Percentiles rank a stretch among this genome's conserved stretches.
Conservation (phyloP, 2,113 vertebrate species). For the Rousettus leschenaultii region DNA sequence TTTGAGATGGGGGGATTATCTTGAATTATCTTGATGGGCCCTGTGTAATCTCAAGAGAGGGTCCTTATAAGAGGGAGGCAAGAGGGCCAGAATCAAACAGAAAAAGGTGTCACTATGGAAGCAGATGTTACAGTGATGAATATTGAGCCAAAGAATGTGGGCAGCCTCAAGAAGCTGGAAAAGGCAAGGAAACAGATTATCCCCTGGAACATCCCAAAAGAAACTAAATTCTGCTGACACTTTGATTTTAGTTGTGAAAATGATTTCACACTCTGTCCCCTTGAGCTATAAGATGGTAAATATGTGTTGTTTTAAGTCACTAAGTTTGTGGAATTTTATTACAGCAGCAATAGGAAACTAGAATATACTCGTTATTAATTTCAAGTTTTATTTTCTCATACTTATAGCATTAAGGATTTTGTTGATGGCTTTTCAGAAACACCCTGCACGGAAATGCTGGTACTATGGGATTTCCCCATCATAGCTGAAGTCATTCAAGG, state of each 20-base stretch:
- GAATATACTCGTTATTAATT: background rate
- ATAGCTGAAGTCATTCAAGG: background rate
- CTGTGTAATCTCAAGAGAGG: background rate
- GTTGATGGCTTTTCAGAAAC: background rate
- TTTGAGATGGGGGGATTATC: background rate
- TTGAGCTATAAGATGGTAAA: background rate
- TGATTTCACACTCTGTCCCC: background rate
- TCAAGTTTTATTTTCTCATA: background rate
- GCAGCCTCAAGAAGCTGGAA: background rate
- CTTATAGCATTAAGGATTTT: background rate
- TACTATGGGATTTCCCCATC: background rate
- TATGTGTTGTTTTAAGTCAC: background rate
- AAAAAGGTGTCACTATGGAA: background rate
- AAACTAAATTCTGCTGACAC: background rate
- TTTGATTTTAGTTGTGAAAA: background rate
- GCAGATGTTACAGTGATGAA: background rate
- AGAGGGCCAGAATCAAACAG: background rate
- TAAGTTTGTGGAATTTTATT: background rate
- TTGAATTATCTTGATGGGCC: background rate
- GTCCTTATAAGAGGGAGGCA: background rate
- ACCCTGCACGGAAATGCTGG: background rate
- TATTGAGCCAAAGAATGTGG: background rate
- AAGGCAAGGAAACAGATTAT: background rate
- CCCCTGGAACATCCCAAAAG: background rate
- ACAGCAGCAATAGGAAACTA: background rate